phyloP scores from a whole-genome alignment of 2,113 vertebrate species.

The Bothrops jararaca region DNA sequence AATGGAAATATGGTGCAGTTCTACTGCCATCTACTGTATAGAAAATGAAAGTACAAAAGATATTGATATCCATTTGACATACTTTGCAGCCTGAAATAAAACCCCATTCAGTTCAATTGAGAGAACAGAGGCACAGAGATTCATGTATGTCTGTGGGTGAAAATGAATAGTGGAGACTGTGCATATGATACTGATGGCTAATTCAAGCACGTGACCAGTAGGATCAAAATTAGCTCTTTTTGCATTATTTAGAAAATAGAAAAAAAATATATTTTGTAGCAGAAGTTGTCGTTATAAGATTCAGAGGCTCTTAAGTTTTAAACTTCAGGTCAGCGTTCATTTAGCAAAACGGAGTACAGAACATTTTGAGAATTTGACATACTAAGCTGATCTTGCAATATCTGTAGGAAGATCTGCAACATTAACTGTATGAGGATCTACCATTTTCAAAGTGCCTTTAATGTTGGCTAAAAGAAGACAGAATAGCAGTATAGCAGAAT shows the following conservation, averaged over 20 bases:
- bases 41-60: not conserved
- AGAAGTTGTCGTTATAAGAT: too few species aligned
- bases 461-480: not conserved
- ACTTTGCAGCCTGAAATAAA: not conserved
- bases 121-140: not conserved
- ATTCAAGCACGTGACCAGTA: not conserved
- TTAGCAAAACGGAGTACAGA: not conserved
- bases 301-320: too few species aligned
- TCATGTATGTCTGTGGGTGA: not conserved
- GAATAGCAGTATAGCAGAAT: not conserved
- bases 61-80: not conserved
- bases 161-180: not conserved
- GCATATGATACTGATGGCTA: not conserved
- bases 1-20: not conserved
- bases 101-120: not conserved
- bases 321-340: not conserved
- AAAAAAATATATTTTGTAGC: not conserved
- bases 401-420: not conserved
- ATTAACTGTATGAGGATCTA: not conserved
- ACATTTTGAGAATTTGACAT: not conserved
- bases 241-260: not conserved
- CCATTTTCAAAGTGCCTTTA: not conserved
- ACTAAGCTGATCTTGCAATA: not conserved
- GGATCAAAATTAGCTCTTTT: not conserved
- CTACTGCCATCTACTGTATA: conserved; percentile 6